Evolutionary conservation across 2,113 vertebrate species (phyloP).

Genomic region (Megaceryle torquata): DNA sequence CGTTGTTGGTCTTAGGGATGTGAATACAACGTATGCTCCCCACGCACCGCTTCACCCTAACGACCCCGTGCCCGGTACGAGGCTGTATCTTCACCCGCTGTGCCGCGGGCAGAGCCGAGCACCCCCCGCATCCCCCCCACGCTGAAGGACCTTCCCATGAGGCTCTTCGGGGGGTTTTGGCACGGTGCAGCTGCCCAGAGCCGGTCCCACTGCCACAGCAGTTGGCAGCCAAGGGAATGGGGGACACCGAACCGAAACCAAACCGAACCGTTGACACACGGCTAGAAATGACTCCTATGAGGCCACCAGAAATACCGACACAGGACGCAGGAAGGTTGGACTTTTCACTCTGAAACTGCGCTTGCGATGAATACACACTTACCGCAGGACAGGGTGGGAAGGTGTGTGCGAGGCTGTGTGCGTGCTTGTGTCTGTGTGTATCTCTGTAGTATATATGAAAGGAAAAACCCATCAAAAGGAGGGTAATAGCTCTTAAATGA

Average conservation of each 20-base stretch:
- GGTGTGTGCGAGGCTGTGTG: not conserved
- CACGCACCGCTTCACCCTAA: not conserved
- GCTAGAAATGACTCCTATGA: not conserved
- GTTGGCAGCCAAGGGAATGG: not conserved
- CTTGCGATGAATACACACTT: accelerated
- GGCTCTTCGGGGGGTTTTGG: not conserved
- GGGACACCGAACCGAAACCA: not conserved
- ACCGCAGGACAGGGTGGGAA: not conserved
- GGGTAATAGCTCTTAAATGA: not conserved
- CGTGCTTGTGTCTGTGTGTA: not conserved
- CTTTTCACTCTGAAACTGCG: not conserved
- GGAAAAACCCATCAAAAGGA: not conserved
- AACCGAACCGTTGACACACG: accelerated
- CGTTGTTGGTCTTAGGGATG: accelerated
- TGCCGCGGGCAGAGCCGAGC: not conserved
- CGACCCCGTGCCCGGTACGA: accelerated
- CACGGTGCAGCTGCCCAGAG: accelerated
- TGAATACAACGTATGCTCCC: not conserved
- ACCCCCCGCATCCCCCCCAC: not conserved
- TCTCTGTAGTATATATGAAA: not conserved
- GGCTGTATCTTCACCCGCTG: accelerated
- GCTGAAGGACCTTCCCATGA: not conserved
- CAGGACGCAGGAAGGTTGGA: not conserved
- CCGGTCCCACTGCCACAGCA: accelerated
- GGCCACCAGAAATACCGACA: not conserved